Conservation (phyloP, 2,797 vertebrate genomes). For the Gallinago nigripennis region DNA sequence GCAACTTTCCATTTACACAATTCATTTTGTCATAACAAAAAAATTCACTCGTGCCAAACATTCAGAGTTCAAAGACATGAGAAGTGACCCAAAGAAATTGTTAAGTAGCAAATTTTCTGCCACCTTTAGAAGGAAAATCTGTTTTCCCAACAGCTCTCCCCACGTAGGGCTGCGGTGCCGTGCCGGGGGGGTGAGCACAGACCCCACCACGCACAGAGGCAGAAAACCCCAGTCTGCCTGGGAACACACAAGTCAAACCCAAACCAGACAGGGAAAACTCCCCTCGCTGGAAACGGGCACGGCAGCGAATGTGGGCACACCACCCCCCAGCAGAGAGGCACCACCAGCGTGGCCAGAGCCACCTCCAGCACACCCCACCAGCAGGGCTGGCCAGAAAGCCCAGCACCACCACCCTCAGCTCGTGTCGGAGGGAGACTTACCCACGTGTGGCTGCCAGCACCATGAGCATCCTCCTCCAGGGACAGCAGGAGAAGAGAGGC, state of each 20-base stretch:
- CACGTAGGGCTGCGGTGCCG: too few relatives aligned
- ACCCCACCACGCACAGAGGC: not conserved
- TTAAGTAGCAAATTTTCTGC: not conserved
- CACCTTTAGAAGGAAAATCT: not conserved
- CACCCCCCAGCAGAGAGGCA: not conserved
- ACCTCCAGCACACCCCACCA: rapidly evolving
- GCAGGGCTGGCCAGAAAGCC: not conserved
- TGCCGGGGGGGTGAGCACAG: not conserved
- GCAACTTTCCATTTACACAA: not conserved
- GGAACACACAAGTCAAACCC: not conserved
- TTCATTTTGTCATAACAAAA: not conserved
- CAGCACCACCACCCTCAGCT: not conserved
- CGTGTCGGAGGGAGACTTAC: not conserved
- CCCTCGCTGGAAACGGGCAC: not conserved
- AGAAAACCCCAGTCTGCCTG: not conserved
- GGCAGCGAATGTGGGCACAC: not conserved
- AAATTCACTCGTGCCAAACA: not conserved
- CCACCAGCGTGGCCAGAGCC: not conserved
- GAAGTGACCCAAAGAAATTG: not conserved
- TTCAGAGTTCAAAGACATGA: not conserved
- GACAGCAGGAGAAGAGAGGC: not conserved
- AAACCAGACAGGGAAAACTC: not conserved
- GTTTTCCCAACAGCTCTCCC: not conserved
- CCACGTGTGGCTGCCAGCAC: not conserved
- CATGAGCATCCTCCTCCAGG: not conserved